Base-by-base conservation (phyloP, 2,888 invertebrate genomes). In the Phalangium opilio region DNA sequence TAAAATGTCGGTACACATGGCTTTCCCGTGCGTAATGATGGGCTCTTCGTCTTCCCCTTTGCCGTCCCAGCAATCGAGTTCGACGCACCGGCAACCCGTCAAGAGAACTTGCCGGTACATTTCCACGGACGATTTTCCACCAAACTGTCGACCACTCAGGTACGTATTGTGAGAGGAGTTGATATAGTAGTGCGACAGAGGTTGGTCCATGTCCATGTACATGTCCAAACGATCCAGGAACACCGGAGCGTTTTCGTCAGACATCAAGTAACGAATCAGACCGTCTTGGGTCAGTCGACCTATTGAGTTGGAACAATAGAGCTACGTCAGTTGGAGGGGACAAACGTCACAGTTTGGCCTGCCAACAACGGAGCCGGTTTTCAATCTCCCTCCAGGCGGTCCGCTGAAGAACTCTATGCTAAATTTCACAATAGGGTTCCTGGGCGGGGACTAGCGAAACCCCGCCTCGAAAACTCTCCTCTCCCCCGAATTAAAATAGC, bases 201-300 rank as follows among this genome's bases (percentile, higher is more conserved):
- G 86, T 65, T 96, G 93, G 66, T 98, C 96, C 98, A 99, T 96
- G 57, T 98, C 96, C 66, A 72, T 71, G 60, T 72, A 72, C 62
- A 87, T 83, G 65, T 95, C 95, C 58, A 96, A 72, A n/a, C 95
- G 76, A 69, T 98, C 98, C 57, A 98, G 74, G 70, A 98, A 98
- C 54, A 99, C 96, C 0, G 98, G 96, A 0, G 96, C 93, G 71
- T 99, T 99, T 70, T 99, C 98, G 67, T 99, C 98, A 0, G 96
- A 96, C 93, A 99, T 98, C 57, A 98, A 76, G 72, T 96, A 98
- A 51, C 95, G 81, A 68, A 95, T 90, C 58, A 98, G 78, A 34
- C 96, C 57, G 36, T 55, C 55, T 43, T 55, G 55, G 35, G 54
- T 55, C 43, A 57, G 34, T 11, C 48, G 44, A 36, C 57, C 53